Conservation (phyloP, 1,140 invertebrate genomes). For the Diabrotica undecimpunctata region DNA sequence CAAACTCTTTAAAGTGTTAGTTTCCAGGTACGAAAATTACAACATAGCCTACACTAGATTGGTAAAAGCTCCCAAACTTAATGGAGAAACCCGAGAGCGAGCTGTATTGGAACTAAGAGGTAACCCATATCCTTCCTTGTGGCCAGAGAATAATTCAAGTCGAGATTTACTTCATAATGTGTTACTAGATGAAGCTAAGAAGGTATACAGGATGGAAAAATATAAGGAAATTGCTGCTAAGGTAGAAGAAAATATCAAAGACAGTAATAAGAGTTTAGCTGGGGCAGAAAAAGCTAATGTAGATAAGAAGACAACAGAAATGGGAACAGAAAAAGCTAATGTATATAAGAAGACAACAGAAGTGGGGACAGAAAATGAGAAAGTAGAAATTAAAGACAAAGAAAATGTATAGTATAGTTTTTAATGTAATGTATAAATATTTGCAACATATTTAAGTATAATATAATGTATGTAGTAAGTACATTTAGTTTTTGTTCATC, state of each 20-base stretch:
- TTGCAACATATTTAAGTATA: too few relatives aligned
- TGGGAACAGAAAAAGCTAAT: background rate
- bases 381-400: too few relatives aligned
- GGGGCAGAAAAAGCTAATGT: background rate
- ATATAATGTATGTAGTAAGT: too few relatives aligned
- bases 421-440: too few relatives aligned
- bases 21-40: conserved; percentile 73
- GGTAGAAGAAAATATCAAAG: conserved; percentile 33
- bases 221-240: conserved; percentile 45
- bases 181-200: conserved; percentile 67
- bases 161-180: conserved; percentile 67
- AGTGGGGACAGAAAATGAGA: too few relatives aligned
- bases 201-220: conserved; percentile 54
- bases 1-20: conserved; percentile 90
- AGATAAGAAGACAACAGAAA: too few relatives aligned
- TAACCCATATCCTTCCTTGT: conserved; percentile 62
- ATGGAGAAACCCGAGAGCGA: conserved; percentile 50
- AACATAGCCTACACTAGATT: conserved; percentile 69
- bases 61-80: conserved; percentile 62
- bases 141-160: conserved; percentile 54
- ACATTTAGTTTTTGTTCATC: too few relatives aligned
- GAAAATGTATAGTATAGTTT: too few relatives aligned
- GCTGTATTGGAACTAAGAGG: conserved; percentile 78
- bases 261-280: background rate
- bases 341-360: too few relatives aligned